Evolutionary conservation across 1,140 invertebrate genomes (phyloP).

Genomic region (Planococcus citri): DNA sequence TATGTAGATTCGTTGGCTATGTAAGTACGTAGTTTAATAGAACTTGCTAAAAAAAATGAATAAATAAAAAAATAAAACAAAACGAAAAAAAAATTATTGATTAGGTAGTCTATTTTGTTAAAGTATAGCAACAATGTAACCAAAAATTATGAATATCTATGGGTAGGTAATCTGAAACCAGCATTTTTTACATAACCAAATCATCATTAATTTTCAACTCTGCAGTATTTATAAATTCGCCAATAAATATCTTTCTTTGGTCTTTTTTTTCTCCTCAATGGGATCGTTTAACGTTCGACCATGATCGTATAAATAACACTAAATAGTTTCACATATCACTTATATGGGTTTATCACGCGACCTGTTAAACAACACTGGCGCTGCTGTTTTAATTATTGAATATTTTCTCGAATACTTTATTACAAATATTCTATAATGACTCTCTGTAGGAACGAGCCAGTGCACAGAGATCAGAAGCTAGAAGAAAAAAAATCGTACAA

Average conservation of each 20-base stretch:
- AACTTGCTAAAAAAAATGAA: too few species aligned
- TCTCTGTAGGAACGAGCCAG: neutral
- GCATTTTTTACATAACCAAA: too few species aligned
- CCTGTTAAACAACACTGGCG: neutral
- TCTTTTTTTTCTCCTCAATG: neutral
- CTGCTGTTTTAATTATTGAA: neutral
- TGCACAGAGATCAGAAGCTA: too few species aligned
- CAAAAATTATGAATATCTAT: too few species aligned
- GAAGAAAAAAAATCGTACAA: neutral
- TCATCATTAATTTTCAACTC: neutral
- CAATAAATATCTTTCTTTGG: neutral
- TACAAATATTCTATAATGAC: neutral
- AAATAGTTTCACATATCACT: neutral
- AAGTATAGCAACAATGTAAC: too few species aligned
- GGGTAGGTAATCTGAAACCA: too few species aligned
- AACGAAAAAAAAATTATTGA: too few species aligned
- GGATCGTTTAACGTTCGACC: neutral
- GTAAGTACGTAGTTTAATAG: too few species aligned
- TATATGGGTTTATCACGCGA: neutral
- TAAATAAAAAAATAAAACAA: too few species aligned
- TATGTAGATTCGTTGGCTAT: too few species aligned
- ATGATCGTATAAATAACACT: neutral
- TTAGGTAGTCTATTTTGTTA: too few species aligned
- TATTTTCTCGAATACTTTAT: neutral
- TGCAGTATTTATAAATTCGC: neutral